A percentile compares a stretch with the other conserved stretches of the same genome.
phyloP scores from a whole-genome alignment of 2,888 invertebrate genomes.

The Ennomos erosarius region DNA sequence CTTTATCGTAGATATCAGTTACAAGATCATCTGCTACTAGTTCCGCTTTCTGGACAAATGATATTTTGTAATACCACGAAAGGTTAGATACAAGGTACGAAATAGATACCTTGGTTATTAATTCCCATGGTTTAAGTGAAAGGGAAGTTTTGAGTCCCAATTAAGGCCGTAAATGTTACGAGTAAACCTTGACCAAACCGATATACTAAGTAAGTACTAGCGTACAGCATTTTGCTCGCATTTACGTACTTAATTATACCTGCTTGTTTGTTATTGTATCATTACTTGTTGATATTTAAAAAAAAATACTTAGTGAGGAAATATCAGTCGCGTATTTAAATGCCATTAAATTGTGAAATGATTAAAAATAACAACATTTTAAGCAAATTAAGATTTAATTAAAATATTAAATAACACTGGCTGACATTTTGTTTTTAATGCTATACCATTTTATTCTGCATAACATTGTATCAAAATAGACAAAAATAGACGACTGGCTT shows the following conservation, averaged over 20 bases:
- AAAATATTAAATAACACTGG: slow-evolving; percentile 21
- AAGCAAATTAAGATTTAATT: slow-evolving; percentile 18
- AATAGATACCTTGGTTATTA: slow-evolving; percentile 14
- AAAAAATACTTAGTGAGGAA: slow-evolving; percentile 17
- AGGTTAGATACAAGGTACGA: slow-evolving; percentile 9
- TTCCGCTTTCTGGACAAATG: slow-evolving; percentile 38
- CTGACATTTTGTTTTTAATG: slow-evolving; percentile 25
- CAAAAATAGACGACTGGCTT: too few species aligned
- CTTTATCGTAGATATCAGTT: neutral
- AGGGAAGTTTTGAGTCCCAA: slow-evolving; percentile 27
- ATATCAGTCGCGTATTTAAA: slow-evolving; percentile 18
- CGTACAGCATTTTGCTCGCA: slow-evolving; percentile 12
- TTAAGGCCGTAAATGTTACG: slow-evolving; percentile 46
- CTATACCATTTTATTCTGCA: neutral
- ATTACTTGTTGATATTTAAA: slow-evolving; percentile 32
- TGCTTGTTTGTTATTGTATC: slow-evolving; percentile 22
- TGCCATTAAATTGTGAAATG: slow-evolving; percentile 22
- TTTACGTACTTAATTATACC: slow-evolving; percentile 16
- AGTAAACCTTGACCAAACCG: slow-evolving; percentile 49
- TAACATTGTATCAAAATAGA: too few species aligned
- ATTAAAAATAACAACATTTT: slow-evolving; percentile 8
- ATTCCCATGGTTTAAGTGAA: slow-evolving; percentile 33
- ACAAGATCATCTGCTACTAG: slow-evolving; percentile 19
- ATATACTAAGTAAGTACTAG: slow-evolving; percentile 22
- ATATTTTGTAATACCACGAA: slow-evolving; percentile 19